Conservation (phyloP, 2,888 invertebrate species). For the Mesorhabditis belari region DNA sequence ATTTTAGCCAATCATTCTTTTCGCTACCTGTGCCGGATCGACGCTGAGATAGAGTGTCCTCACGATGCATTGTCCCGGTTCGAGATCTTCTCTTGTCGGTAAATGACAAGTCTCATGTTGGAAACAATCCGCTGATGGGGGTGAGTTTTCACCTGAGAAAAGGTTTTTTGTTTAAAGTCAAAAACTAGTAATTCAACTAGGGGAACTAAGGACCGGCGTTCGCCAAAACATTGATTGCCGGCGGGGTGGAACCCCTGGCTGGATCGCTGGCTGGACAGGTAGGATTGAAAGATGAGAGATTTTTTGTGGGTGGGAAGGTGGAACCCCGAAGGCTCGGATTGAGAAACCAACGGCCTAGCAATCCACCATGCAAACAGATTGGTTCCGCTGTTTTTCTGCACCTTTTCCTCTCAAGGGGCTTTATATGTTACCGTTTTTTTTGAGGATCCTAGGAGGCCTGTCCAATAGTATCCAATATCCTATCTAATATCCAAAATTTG, state of each 20-base stretch:
- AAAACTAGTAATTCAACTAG: too few relatives aligned
- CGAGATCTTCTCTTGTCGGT: conserved; percentile 14
- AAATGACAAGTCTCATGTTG: conserved; percentile 6
- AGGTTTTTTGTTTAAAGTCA: background rate
- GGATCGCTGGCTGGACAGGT: conserved; percentile 56
- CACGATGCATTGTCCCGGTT: conserved; percentile 21
- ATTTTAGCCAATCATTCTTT: too few relatives aligned
- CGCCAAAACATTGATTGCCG: too few relatives aligned
- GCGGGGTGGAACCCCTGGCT: too few relatives aligned
- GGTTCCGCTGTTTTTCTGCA: too few relatives aligned
- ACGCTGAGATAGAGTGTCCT: conserved; percentile 19
- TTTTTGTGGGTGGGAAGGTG: too few relatives aligned
- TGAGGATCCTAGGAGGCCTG: background rate
- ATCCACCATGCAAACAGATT: background rate
- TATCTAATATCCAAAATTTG: background rate
- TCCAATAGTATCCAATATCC: background rate
- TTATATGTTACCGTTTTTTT: background rate
- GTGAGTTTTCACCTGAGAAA: conserved; percentile 18
- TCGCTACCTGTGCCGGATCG: conserved; percentile 25
- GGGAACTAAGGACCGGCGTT: too few relatives aligned
- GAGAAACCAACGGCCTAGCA: background rate
- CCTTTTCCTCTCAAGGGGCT: background rate
- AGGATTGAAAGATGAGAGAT: background rate
- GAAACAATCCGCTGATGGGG: conserved; percentile 22
- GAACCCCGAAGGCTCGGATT: too few relatives aligned